Percentiles rank a stretch among this genome's conserved stretches.
These are phyloP conservation scores for Vidua macroura DNA, from an alignment of 2,113 vertebrate genomes.

Conservation along the genomic window DNA sequence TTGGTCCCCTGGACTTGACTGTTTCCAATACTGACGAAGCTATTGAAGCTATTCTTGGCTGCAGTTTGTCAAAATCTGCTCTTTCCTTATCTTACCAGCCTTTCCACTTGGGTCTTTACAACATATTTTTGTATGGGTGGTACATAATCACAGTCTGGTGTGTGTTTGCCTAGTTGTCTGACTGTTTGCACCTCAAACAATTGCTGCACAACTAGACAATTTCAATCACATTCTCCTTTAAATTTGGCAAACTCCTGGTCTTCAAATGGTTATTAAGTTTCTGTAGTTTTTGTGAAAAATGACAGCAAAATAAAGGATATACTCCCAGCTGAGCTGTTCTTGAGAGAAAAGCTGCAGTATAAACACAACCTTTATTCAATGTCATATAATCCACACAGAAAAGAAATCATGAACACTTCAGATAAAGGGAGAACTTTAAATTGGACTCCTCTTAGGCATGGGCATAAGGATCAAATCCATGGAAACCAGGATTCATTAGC, in stretches of 20 bases:
- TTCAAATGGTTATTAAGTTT: conserved; percentile 3
- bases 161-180: background rate
- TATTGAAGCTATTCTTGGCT: background rate
- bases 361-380: background rate
- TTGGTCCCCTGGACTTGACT: background rate
- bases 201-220: background rate
- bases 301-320: background rate
- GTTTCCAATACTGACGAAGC: background rate
- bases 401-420: background rate
- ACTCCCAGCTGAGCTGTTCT: background rate
- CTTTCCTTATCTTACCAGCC: background rate
- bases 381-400: background rate
- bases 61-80: background rate
- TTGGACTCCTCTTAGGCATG: background rate
- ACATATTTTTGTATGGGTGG: background rate
- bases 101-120: background rate
- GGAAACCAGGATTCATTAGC: background rate
- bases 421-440: background rate
- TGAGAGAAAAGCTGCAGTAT: background rate
- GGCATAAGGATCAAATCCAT: background rate
- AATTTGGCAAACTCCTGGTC: background rate
- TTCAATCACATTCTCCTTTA: background rate
- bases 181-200: background rate
- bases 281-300: background rate
- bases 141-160: background rate